Conservation (phyloP, 2,797 vertebrate genomes). For the Enteromius radiatus region DNA sequence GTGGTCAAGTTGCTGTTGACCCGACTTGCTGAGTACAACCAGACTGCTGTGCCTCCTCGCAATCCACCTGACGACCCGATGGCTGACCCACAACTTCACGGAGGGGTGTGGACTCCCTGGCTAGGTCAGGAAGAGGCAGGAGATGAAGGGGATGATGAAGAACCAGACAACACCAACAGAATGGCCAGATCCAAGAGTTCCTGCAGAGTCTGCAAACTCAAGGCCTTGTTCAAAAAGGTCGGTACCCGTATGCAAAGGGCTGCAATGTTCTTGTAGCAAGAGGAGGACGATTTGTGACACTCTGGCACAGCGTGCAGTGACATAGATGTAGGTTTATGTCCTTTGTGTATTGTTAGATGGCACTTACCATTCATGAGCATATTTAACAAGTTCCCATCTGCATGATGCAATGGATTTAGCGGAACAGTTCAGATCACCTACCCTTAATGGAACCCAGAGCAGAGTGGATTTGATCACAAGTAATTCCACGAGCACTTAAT, state of each 20-base stretch:
- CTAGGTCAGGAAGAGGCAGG: slow-evolving; percentile 75
- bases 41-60: slow-evolving; percentile 84
- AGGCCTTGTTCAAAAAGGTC: slow-evolving; percentile 76
- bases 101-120: slow-evolving; percentile 93
- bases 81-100: slow-evolving; percentile 90
- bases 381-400: background rate
- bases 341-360: slow-evolving; percentile 29
- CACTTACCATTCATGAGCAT: background rate
- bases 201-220: slow-evolving; percentile 76
- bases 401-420: slow-evolving; percentile 12
- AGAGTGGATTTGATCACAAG: slow-evolving; percentile 20
- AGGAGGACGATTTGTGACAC: slow-evolving; percentile 15
- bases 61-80: slow-evolving; percentile 90
- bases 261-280: slow-evolving; percentile 66
- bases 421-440: background rate
- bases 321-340: slow-evolving; percentile 46
- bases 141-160: slow-evolving; percentile 62
- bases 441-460: slow-evolving; percentile 11
- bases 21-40: slow-evolving; percentile 87
- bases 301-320: slow-evolving; percentile 49
- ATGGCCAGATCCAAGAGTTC: slow-evolving; percentile 63
- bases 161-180: slow-evolving; percentile 42
- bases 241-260: slow-evolving; percentile 73
- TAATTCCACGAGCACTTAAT: slow-evolving; percentile 25
- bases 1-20: slow-evolving; percentile 86